Base-by-base conservation (phyloP, 92 coral and sea anemone species). In the Pocillopora grandis region DNA sequence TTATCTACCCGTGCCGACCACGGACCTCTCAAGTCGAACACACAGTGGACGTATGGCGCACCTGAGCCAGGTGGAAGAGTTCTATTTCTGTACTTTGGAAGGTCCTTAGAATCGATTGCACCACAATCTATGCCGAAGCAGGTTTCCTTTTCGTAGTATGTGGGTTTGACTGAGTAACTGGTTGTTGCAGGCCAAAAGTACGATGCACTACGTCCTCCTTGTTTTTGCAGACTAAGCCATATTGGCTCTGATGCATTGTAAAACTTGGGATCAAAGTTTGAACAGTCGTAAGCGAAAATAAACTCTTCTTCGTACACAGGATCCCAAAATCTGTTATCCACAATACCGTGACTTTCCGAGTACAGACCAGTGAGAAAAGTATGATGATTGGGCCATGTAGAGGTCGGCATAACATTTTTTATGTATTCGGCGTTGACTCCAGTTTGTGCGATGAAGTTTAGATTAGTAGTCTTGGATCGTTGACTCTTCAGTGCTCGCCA, bases 131-230 rank as follows among this genome's bases (percentile, higher is more conserved):
- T 66, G 52, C 91, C 91, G 4, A 65, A 68, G 76, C 88, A 85
- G 37, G 76, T 79, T 78, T 86, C 81, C 85, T 94, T 76, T 86
- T 78, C 75, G 74, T 88, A 78, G 81, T 84, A 88, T 71, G 86
- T 91, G 19, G 98, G 95, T 71, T 86, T 95, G 65, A 89, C 89
- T 11, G 84, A 72, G 18, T 93, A 87, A 65, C 96, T 92, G 37
- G 80, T 89, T 42, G 68, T 90, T 36, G 95, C 97, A 0, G 92
- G 92, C 92, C 92, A 89, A 64, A 84, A 89, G 59, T 84, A 68
- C 72, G 80, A 15, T 0, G 86, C 92, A 71, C 85, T 78, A 10
- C 76, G 80, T 42, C 84, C 72, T 10, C 90, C 90, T n/a, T 37
- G 77, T 19, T 88, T 88, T 35, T 89, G 92, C 18, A 89, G 58